Base-by-base conservation (phyloP, 2,888 invertebrate genomes). In the Phaonia tiefii region DNA sequence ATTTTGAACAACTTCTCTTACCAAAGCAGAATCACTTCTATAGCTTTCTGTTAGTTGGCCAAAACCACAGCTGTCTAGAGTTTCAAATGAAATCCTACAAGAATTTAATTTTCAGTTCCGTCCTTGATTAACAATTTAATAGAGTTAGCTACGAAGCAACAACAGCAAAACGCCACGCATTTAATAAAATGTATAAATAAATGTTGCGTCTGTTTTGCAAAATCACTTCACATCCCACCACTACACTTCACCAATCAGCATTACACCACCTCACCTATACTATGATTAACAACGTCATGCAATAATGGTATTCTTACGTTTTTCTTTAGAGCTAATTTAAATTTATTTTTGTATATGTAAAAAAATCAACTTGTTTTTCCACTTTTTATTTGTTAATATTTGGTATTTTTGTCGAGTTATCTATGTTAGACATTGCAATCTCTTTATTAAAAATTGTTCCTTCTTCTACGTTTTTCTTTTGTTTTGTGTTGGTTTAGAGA, bases 111-210 rank as follows among this genome's bases (percentile, higher is more conserved):
- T 4, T 8, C 8, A 15, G 8, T 54, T 20, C 11, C 4, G 10
- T 31, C 31, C 31, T 37, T 60, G 37, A 17, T 39, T 17, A 17
- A 22, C 39, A 65, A 73, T 66, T 25, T 15, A n/a, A 70, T 25
- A 26, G 0, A 31, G 42, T 17, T 25, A 13, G 22, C 46, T 39
- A 60, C 5, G 11, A 42, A 13, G 2, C 13, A 17, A 5, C 60
- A 11, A 42, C n/a, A 11, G 3, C 51, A 67, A 71, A 77, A 20
- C 42, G 81, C 78, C 81, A 81, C 81, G 81, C 77, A 78, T 56
- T 67, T 71, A 54, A 58, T 42, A 31, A 76, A 70, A 58, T 58
- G 42, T 67, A 44, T 58, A 26, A 66, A 31, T 46, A 31, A n/a
- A n/a, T n/a, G n/a, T n/a, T 39, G 15, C 31, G n/a, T 49, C 13